Base-by-base conservation (phyloP, 35 echinoderm and acorn worm genomes). In the Ophiothrix spiculata region DNA sequence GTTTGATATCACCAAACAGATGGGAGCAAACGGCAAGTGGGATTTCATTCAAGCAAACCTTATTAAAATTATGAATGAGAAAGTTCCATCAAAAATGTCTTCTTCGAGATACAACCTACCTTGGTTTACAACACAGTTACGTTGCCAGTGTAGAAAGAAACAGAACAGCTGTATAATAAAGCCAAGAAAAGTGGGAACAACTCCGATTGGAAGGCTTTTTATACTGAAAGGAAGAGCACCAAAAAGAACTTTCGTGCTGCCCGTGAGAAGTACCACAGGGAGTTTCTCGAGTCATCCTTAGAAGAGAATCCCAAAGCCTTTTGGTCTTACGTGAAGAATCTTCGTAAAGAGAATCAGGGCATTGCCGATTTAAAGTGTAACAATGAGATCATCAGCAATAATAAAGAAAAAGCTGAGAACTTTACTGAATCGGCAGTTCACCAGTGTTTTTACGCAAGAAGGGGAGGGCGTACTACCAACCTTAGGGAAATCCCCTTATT, bases 21-120 rank as follows among this genome's bases (percentile, higher is more conserved):
- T 69, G 23, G 3, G 39, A 37, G 40, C 29, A n/a, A 46, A 82
- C 35, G 42, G 56, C 32, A 82, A 82, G 35, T 82, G 80, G 80
- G 35, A n/a, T 45, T 46, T 45, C 29, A 41, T 45, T 54, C 39
- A 31, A 21, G 4, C 42, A 39, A 39, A 82, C 32, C 11, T 31
- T 38, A 33, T 17, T 16, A n/a, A 37, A 54, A 81, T 36, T 63
- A 81, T 39, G 49, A 81, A 31, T 34, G n/a, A 74, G 13, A 37
- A 35, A 49, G 80, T 32, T 35, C 78, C 37, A 16, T 28, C n/a
- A 34, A 80, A 23, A 78, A 69, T 69, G 60, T n/a, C 60, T 10
- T 69, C 60, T 69, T 81, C 79, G 37, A n/a, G 38, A 78, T 19
- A 75, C 54, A 88, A 76, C 46, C 35, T 88, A 81, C 77, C 86